Conservation (phyloP, 1,140 invertebrate species). For the Tetragnatha versicolor region DNA sequence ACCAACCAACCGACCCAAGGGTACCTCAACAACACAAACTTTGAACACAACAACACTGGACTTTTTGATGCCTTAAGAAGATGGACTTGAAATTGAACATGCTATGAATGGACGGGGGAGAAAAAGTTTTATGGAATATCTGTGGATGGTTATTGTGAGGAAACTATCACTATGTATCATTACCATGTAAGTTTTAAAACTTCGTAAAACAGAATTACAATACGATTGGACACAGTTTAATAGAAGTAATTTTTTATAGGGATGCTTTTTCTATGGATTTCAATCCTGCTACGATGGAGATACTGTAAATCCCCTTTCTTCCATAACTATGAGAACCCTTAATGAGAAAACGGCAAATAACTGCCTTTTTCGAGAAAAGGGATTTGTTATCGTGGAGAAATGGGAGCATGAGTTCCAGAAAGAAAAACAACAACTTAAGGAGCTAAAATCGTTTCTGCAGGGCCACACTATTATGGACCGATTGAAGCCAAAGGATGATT, state of each 20-base stretch:
- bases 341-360: background rate
- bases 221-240: background rate
- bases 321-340: background rate
- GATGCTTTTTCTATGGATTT: background rate
- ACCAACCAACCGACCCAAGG: constrained; percentile 23
- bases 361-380: background rate
- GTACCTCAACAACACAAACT: constrained; percentile 1
- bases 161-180: background rate
- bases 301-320: background rate
- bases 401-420: background rate
- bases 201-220: background rate
- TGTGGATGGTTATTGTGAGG: background rate
- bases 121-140: background rate
- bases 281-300: background rate
- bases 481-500: background rate
- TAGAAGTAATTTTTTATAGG: background rate
- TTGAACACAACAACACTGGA: background rate
- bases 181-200: background rate
- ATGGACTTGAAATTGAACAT: constrained; percentile 7
- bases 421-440: background rate
- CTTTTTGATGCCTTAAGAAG: constrained; percentile 10
- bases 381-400: background rate
- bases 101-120: background rate
- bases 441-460: background rate
- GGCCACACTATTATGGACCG: background rate